Evolutionary conservation across 2,113 vertebrate genomes (phyloP), one percentile per base, ranked within the genome.

Genomic region (Craseonycteris thonglongyai): DNA sequence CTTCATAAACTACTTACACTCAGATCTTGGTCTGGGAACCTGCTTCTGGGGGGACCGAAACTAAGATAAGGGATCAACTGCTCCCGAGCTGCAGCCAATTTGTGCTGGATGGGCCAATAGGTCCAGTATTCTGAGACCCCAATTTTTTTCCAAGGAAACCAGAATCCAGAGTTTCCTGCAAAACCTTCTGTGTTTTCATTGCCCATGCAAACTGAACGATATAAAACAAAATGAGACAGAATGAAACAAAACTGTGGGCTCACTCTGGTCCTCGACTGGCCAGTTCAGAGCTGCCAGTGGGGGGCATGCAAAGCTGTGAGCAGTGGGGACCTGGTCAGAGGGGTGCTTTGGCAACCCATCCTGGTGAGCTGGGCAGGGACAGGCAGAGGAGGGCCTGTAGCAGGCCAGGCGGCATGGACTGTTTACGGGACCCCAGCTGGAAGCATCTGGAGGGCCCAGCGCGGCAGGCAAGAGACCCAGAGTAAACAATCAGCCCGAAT

Each of bases 201-300:
- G 49, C 75, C 69, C 68, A 63, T 47, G 87, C 79, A 51, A 49
- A 79, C 51, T 54, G 87, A 96, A 93, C 75, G 79, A 49, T 19
- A 30, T 5, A 47, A 18, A 91, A 80, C 54, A 61, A 87, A 79
- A 68, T 13, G 28, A 59, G 88, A 38, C 35, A 63, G 58, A 54
- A 42, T 47, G 18, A 72, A 90, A 45, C n/a, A 38, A 24, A n/a
- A 63, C 47, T 19, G 40, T 1, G 33, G 42, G 68, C 30, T 24
- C 0, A 18, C 49, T 28, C 30, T 10, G 22, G 59, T 42, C 58
- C 81, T 56, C 2, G 3, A 38, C 61, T 18, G 1, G 45, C 45
- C 54, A 3, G 4, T 2, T 12, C 18, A 18, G 42, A 42, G 72
- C 72, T 16, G 16, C 5, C 5, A 24, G 49, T 2, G 42, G 21